Percentiles rank a stretch among this genome's conserved stretches.
These are phyloP conservation scores for Aphodius sticticus DNA, from an alignment of 2,888 invertebrate species.

Conservation along the genomic window DNA sequence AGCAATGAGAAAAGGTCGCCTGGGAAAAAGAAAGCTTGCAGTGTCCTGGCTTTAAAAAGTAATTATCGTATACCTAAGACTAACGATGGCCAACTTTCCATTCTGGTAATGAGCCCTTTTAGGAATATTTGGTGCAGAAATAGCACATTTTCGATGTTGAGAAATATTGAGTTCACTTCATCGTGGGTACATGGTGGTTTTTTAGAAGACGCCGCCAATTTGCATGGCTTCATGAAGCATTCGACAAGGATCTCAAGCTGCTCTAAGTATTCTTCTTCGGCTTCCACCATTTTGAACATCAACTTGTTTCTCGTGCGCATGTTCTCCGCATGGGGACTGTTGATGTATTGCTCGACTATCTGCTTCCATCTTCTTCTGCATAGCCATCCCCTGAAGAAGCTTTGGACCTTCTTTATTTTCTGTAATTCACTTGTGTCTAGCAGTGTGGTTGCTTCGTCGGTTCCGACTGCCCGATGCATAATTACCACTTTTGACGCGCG, in stretches of 20 bases:
- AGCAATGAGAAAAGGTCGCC: constrained; percentile 95
- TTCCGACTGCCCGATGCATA: constrained; percentile 16
- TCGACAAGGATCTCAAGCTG: constrained; percentile 86
- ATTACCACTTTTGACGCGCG: neutral
- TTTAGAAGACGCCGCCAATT: constrained; percentile 94
- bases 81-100: constrained; percentile 94
- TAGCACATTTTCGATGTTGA: constrained; percentile 91
- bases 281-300: constrained; percentile 91
- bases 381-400: constrained; percentile 93
- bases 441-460: constrained; percentile 43
- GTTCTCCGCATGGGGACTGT: constrained; percentile 92
- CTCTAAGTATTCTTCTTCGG: constrained; percentile 92
- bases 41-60: neutral
- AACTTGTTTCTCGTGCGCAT: constrained; percentile 91
- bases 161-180: constrained; percentile 92
- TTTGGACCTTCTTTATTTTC: constrained; percentile 90
- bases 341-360: constrained; percentile 93
- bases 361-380: constrained; percentile 93
- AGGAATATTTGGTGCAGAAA: constrained; percentile 94
- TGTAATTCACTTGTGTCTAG: constrained; percentile 78
- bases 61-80: constrained; percentile 75
- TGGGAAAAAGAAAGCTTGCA: constrained; percentile 54
- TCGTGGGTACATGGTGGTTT: constrained; percentile 93
- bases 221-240: constrained; percentile 88
- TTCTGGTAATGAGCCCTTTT: constrained; percentile 88